Evolutionary conservation across 2,797 vertebrate species (phyloP).

Genomic region (Lacerta bilineata): DNA sequence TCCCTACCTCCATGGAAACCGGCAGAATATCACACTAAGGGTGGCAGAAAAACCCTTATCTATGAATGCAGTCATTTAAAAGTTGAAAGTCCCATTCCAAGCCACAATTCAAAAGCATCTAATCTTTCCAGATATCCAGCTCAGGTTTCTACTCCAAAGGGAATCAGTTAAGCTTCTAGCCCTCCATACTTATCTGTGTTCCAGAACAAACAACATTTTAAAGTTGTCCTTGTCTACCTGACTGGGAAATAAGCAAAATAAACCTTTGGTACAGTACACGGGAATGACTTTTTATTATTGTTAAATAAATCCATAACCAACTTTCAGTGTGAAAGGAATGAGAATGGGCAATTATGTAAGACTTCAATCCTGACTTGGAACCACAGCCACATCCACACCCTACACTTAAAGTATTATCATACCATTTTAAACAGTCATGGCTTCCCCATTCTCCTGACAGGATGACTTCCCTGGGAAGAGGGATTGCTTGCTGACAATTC

Average conservation of each 20-base stretch:
- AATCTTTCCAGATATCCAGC: conserved; percentile 12
- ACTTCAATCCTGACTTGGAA: not conserved
- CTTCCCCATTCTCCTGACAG: too few relatives aligned
- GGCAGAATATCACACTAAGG: not conserved
- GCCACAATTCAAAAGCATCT: not conserved
- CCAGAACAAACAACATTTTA: not conserved
- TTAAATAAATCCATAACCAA: not conserved
- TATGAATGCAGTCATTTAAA: conserved; percentile 4
- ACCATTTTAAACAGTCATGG: too few relatives aligned
- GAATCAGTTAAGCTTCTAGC: conserved; percentile 14
- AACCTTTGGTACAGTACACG: not conserved
- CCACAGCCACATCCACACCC: not conserved
- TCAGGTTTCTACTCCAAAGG: conserved; percentile 38
- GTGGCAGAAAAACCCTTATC: conserved; percentile 12
- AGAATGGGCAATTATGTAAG: not conserved
- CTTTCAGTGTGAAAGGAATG: not conserved
- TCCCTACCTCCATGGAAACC: not conserved
- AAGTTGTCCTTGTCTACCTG: conserved; percentile 19
- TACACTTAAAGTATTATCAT: too few relatives aligned
- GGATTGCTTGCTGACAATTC: too few relatives aligned
- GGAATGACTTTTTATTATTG: not conserved
- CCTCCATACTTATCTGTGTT: conserved; percentile 32
- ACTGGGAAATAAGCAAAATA: conserved; percentile 25
- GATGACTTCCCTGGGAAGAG: too few relatives aligned
- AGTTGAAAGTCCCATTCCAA: conserved; percentile 7